Conservation (phyloP, 2,113 vertebrate genomes). For the Arenaria interpres region DNA sequence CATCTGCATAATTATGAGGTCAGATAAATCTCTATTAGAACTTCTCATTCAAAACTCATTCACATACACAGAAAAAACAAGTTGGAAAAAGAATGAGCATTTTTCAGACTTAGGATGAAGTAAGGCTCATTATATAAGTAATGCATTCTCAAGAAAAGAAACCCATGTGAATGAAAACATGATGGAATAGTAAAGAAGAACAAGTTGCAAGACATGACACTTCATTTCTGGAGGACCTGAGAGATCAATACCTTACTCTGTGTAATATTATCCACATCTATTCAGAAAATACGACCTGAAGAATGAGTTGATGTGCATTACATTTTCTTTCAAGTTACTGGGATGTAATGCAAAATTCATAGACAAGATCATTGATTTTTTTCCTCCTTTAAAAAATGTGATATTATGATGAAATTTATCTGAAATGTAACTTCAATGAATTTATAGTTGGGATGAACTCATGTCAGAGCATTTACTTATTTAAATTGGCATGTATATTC, state of each 20-base stretch:
- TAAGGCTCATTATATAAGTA: neutral
- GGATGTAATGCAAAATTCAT: neutral
- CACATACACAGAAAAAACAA: neutral
- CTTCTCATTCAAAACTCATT: neutral
- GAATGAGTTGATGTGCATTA: neutral
- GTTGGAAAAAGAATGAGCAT: neutral
- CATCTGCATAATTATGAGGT: neutral
- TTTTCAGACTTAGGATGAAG: neutral
- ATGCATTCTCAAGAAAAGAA: neutral
- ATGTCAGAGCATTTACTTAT: neutral
- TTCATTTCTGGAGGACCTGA: neutral
- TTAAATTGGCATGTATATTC: neutral
- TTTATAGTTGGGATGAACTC: neutral
- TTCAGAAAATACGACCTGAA: neutral
- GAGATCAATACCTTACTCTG: neutral
- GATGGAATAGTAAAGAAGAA: neutral
- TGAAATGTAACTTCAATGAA: neutral
- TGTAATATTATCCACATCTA: conserved; percentile 13
- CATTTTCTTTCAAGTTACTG: neutral
- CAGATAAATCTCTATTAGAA: neutral
- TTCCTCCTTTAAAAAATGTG: neutral
- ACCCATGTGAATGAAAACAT: neutral
- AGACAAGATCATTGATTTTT: neutral
- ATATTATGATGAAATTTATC: neutral
- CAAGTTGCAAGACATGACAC: neutral